Percentiles rank a stretch among this genome's conserved stretches.
Evolutionary conservation across 2,113 vertebrate genomes (phyloP).

Genomic region (Amblyornis subalaris): DNA sequence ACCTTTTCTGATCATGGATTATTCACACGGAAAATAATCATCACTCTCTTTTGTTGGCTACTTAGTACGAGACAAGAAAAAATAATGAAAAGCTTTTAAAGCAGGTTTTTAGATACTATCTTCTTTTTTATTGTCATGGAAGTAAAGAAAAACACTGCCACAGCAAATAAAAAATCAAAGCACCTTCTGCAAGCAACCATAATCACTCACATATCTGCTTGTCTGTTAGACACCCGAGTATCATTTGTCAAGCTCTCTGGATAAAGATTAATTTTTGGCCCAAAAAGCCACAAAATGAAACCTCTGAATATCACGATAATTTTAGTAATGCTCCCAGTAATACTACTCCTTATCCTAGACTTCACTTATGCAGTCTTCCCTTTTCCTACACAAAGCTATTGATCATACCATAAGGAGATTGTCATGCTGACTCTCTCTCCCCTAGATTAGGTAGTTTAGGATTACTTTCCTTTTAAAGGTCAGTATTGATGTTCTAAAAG

Average conservation of each 20-base stretch:
- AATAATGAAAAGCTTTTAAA: neutral
- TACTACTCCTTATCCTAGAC: neutral
- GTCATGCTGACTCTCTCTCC: neutral
- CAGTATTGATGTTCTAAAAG: neutral
- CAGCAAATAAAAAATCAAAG: neutral
- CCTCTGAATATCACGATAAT: neutral
- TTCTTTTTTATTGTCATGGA: neutral
- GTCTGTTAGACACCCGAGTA: neutral
- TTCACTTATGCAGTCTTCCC: neutral
- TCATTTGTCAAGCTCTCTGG: neutral
- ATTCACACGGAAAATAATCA: neutral
- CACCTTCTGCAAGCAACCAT: neutral
- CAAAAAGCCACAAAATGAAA: neutral
- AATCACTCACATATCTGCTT: neutral
- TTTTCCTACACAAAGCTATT: neutral
- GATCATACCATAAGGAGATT: neutral
- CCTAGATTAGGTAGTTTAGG: neutral
- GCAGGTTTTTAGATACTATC: neutral
- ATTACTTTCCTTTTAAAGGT: neutral
- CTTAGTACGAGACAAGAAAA: neutral
- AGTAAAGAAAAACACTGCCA: neutral
- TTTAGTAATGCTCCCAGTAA: neutral
- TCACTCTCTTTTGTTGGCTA: neutral
- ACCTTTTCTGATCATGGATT: neutral
- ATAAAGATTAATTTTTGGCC: neutral